phyloP scores from a whole-genome alignment of 2,797 vertebrate genomes.

The Sebastolobus alascanus region DNA sequence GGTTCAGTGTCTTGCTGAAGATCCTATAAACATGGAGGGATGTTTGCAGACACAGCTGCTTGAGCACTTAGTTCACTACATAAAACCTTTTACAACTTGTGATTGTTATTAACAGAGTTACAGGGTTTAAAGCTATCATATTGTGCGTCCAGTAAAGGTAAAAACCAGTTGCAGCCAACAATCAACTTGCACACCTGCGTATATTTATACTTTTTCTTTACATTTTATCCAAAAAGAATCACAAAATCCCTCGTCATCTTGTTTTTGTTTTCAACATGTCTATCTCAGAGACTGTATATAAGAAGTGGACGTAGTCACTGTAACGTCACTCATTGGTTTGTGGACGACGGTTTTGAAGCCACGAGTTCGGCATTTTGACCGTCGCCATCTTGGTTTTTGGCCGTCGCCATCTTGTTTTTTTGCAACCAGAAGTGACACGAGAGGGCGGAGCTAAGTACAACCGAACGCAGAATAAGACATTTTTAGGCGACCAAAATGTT shows the following conservation, averaged over 20 bases:
- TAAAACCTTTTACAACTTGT: conserved; percentile 2
- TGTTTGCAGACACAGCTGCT: conserved; percentile 44
- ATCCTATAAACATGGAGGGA: conserved; percentile 17
- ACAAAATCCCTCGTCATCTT: background rate
- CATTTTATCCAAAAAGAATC: background rate
- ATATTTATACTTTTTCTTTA: background rate
- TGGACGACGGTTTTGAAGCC: too few species aligned
- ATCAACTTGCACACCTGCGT: background rate
- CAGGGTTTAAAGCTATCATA: background rate
- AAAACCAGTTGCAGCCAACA: background rate
- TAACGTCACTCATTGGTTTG: too few species aligned
- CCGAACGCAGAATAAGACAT: too few species aligned
- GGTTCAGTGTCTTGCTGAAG: conserved; percentile 19
- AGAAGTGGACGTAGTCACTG: rapidly evolving
- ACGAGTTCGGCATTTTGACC: too few species aligned
- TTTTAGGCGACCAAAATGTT: too few species aligned
- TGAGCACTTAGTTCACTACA: background rate
- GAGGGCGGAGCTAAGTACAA: too few species aligned
- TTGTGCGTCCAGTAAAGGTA: too few species aligned
- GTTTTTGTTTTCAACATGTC: background rate
- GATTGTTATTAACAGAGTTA: background rate
- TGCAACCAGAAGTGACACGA: too few species aligned
- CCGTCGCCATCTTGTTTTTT: too few species aligned
- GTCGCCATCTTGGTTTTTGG: too few species aligned
- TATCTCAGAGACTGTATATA: too few species aligned